These are phyloP conservation scores for Paradoxurus hermaphroditus DNA, from an alignment of 2,113 vertebrate species.

Conservation along the genomic window DNA sequence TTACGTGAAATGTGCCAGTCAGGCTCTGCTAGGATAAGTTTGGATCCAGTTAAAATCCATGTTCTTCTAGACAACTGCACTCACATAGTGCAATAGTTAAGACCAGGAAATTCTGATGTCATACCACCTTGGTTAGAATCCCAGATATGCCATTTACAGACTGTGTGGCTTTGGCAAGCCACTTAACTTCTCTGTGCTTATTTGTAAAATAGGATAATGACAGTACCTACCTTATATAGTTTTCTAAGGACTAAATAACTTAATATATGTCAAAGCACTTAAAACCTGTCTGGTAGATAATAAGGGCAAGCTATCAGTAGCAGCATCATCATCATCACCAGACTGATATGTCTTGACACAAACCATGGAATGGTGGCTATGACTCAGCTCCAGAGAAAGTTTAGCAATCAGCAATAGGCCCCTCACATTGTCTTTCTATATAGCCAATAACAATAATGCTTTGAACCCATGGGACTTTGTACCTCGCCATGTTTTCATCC, in stretches of 20 bases:
- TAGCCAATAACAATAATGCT: neutral
- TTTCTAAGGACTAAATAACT: constrained; percentile 28
- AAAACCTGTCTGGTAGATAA: neutral
- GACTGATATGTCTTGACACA: neutral
- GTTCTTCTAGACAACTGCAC: neutral
- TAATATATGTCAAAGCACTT: constrained; percentile 11
- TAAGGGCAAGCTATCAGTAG: neutral
- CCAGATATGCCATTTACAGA: constrained; percentile 7
- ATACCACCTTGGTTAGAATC: neutral
- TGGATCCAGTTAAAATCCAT: neutral
- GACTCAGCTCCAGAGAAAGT: constrained; percentile 33
- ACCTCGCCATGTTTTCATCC: neutral
- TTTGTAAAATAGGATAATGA: neutral
- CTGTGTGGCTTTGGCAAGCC: neutral
- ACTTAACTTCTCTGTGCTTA: neutral
- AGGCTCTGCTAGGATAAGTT: neutral
- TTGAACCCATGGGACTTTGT: neutral
- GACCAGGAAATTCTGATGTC: neutral
- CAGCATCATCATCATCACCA: neutral
- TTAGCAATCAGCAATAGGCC: neutral
- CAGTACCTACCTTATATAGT: neutral
- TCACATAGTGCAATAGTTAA: neutral
- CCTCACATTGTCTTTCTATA: neutral
- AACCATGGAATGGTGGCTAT: neutral
- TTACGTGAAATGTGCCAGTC: neutral